These are phyloP conservation scores for Mus spretus DNA, from an alignment of 2,797 vertebrate species.

Conservation along the genomic window DNA sequence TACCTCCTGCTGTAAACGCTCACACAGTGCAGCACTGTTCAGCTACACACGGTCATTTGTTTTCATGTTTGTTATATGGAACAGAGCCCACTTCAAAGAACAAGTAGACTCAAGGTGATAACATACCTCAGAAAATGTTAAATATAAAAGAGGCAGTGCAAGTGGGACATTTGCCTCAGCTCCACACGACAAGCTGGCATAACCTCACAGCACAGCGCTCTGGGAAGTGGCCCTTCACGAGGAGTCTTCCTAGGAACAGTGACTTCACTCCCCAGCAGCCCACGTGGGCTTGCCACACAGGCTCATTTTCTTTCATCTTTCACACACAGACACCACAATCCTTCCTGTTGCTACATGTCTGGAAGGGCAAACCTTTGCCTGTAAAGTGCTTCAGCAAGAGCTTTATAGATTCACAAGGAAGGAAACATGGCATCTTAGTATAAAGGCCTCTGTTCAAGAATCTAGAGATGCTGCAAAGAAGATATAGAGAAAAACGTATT, in stretches of 20 bases:
- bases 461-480: not conserved
- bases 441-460: conserved; percentile 34
- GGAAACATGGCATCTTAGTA: not conserved
- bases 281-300: not conserved
- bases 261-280: conserved; percentile 3
- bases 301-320: not conserved
- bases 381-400: conserved; percentile 34
- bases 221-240: not conserved
- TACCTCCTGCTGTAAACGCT: not conserved
- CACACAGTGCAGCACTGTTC: conserved; percentile 1
- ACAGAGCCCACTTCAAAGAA: conserved; percentile 67
- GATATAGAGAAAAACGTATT: not conserved
- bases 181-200: conserved; percentile 37
- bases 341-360: not conserved
- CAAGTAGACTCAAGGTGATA: conserved; percentile 47
- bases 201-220: not conserved
- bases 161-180: conserved; percentile 8
- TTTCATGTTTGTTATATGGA: conserved; percentile 51
- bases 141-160: conserved; percentile 39
- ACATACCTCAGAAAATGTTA: conserved; percentile 49
- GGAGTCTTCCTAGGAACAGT: conserved; percentile 31
- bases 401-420: not conserved
- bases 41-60: conserved; percentile 54
- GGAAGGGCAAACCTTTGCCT: conserved; percentile 38
- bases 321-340: not conserved